Conservation (phyloP, 2,888 invertebrate genomes). For the Athalia rosae region DNA sequence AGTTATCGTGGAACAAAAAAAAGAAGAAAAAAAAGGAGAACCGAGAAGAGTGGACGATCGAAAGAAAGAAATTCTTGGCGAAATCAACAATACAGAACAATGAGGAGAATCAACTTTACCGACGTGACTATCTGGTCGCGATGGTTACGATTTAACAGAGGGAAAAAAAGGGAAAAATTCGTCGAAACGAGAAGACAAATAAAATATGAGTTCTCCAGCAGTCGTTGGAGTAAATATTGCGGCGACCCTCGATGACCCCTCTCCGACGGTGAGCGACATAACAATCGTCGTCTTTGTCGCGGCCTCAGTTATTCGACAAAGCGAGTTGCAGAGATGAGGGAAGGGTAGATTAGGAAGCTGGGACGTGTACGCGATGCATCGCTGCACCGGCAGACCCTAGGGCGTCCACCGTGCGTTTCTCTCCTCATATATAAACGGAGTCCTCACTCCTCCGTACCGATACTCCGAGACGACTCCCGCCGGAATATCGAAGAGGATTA, state of each 20-base stretch:
- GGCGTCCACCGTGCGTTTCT: neutral
- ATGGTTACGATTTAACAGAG: too few relatives aligned
- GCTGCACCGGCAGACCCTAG: neutral
- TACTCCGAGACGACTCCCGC: too few relatives aligned
- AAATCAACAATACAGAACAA: too few relatives aligned
- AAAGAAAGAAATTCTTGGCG: too few relatives aligned
- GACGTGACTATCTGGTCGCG: too few relatives aligned
- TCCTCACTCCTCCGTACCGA: too few relatives aligned
- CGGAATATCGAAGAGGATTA: too few relatives aligned
- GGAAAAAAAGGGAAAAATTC: neutral
- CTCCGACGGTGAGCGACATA: neutral
- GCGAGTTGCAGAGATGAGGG: constrained; percentile 2
- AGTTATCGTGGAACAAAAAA: too few relatives aligned
- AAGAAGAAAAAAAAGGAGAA: too few relatives aligned
- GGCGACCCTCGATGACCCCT: constrained; percentile 7
- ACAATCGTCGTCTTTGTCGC: neutral
- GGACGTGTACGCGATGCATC: neutral
- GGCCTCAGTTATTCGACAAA: neutral
- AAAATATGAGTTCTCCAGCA: neutral
- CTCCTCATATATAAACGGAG: constrained; percentile 3
- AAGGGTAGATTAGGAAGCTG: constrained; percentile 37
- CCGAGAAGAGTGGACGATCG: too few relatives aligned
- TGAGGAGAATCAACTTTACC: too few relatives aligned
- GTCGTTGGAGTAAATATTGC: constrained; percentile 17
- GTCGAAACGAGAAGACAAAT: neutral